Evolutionary conservation across 2,888 invertebrate genomes (phyloP).

Genomic region (Epinotia nisella): DNA sequence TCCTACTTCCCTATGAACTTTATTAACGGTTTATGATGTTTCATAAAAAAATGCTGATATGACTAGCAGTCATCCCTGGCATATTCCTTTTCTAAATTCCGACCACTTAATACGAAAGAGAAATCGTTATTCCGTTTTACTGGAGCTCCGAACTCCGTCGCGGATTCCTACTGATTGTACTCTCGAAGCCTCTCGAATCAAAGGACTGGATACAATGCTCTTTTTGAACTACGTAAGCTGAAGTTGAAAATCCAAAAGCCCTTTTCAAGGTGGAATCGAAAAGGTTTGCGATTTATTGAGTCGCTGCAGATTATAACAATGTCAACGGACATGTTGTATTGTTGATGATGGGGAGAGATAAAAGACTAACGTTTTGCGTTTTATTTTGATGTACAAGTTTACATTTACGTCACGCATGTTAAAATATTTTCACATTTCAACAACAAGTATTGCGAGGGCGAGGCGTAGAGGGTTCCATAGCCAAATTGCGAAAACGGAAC

Average conservation of each 20-base stretch:
- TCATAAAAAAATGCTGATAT: too few species aligned
- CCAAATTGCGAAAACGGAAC: too few species aligned
- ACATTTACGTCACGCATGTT: too few species aligned
- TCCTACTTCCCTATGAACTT: too few species aligned
- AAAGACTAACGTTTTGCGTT: neutral
- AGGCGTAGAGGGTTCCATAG: too few species aligned
- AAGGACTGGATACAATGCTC: conserved; percentile 21
- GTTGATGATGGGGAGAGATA: neutral
- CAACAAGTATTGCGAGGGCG: too few species aligned
- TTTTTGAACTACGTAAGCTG: conserved; percentile 22
- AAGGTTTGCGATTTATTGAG: conserved; percentile 1
- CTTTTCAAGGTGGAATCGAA: conserved; percentile 4
- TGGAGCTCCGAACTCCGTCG: neutral
- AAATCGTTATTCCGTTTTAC: conserved; percentile 5
- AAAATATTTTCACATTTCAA: too few species aligned
- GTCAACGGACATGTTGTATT: neutral
- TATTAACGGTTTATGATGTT: too few species aligned
- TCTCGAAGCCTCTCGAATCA: conserved; percentile 12
- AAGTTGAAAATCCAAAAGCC: neutral
- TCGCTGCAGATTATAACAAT: neutral
- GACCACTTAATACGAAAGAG: neutral
- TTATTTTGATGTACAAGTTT: too few species aligned
- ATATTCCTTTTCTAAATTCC: neutral
- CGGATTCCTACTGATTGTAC: conserved; percentile 5
- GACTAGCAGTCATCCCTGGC: neutral